Conservation (phyloP, 2,797 vertebrate species). For the Periparus ater region DNA sequence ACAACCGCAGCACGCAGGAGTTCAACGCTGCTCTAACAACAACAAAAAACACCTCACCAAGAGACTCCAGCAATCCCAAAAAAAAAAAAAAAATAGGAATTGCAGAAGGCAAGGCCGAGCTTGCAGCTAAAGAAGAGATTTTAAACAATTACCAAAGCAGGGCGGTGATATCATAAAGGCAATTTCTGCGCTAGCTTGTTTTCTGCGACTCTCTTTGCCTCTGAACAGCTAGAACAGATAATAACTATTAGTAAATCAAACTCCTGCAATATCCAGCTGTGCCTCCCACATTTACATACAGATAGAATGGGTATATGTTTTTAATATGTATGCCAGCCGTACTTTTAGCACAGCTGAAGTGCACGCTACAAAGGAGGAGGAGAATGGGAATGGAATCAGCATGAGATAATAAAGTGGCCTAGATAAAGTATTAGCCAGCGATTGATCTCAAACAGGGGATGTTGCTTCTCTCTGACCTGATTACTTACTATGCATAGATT, state of each 20-base stretch:
- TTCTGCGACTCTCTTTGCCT: slow-evolving; percentile 75
- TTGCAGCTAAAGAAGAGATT: slow-evolving; percentile 65
- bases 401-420: slow-evolving; percentile 84
- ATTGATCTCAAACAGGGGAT: slow-evolving; percentile 82
- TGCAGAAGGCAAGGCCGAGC: slow-evolving; percentile 55
- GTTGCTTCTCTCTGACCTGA: slow-evolving; percentile 78
- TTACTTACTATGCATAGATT: slow-evolving; percentile 83
- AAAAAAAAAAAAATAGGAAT: not conserved
- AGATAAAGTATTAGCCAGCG: slow-evolving; percentile 83
- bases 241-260: slow-evolving; percentile 99
- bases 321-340: slow-evolving; percentile 89
- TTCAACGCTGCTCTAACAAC: not conserved
- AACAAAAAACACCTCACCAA: not conserved
- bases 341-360: slow-evolving; percentile 78
- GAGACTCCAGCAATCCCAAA: not conserved
- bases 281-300: slow-evolving; percentile 98
- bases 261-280: slow-evolving; percentile 97
- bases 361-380: slow-evolving; percentile 77
- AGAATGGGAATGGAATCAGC: slow-evolving; percentile 78
- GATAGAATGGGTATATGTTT: slow-evolving; percentile 98
- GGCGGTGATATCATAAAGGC: slow-evolving; percentile 77
- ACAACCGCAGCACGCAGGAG: not conserved
- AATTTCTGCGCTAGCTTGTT: slow-evolving; percentile 82
- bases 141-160: slow-evolving; percentile 78
- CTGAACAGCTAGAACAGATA: slow-evolving; percentile 95